Conservation (phyloP, 2,888 invertebrate species). For the Eulithis prunata region DNA sequence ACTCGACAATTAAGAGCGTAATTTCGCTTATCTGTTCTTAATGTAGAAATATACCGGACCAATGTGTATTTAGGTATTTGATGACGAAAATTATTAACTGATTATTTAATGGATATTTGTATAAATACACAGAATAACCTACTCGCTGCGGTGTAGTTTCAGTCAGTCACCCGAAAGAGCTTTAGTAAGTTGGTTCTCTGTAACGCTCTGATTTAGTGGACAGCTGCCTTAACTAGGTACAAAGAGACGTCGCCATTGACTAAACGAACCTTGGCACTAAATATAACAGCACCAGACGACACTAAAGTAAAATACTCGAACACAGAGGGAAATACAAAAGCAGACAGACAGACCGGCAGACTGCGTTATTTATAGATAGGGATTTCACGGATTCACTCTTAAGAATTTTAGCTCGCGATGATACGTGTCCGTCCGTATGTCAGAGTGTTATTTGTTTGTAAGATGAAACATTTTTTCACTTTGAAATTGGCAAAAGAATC, state of each 20-base stretch:
- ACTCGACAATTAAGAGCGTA: too few species aligned
- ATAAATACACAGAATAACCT: too few species aligned
- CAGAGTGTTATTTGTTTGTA: neutral
- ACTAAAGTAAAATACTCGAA: constrained; percentile 53
- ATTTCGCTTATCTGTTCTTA: too few species aligned
- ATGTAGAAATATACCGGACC: too few species aligned
- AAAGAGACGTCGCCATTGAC: constrained; percentile 35
- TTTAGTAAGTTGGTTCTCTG: too few species aligned
- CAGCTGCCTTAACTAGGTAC: constrained; percentile 23
- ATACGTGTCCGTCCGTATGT: neutral
- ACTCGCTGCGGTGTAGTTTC: too few species aligned
- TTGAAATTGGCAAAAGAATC: too few species aligned
- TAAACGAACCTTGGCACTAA: constrained; percentile 60
- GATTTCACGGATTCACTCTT: constrained; percentile 51
- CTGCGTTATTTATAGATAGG: constrained; percentile 49
- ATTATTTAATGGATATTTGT: too few species aligned
- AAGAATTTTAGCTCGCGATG: constrained; percentile 26
- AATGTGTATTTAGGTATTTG: too few species aligned
- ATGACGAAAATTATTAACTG: too few species aligned
- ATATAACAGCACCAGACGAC: constrained; percentile 62
- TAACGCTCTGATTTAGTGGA: neutral
- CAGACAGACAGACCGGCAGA: constrained; percentile 70
- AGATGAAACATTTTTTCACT: too few species aligned
- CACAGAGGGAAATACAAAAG: constrained; percentile 57
- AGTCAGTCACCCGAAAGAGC: too few species aligned